Base-by-base conservation (phyloP, 2,888 invertebrate genomes). In the Tetropium fuscum region DNA sequence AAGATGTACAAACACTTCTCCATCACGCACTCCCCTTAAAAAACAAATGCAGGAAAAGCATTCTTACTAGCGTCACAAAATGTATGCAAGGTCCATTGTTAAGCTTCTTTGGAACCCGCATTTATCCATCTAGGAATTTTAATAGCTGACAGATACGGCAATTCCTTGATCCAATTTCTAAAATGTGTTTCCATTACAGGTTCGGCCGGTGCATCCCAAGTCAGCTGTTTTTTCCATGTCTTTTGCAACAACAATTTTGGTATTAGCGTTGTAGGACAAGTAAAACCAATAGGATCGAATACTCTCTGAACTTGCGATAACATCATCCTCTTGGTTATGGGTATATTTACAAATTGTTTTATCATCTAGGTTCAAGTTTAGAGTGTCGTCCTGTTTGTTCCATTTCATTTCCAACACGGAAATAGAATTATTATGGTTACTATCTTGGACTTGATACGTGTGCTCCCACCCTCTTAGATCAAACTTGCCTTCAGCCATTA, bases 211-310 rank as follows among this genome's bases (percentile, higher is more conserved):
- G 32, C 25, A 27, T 51, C 41, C 63, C 60, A 63, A 3, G 32
- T 19, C 11, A 65, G 16, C 19, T 57, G 18, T 38, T 48, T 38
- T 38, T 49, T 38, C 57, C 59, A 61, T 15, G 38, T 13, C 19
- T 32, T 20, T 19, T 64, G 61, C 18, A 66, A 44, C 10, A 66
- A 15, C n/a, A 64, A 20, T 27, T 64, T 64, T 7, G 61, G 64
- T 4, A 41, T 20, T 16, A 64, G 30, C 7, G 54, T 54, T 8
- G 59, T 48, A 4, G 65, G 63, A 19, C 43, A 43, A 11, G 27
- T 27, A 41, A 62, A 54, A 20, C 62, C 58, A 11, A 59, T 55
- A 3, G 51, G 59, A 20, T 58, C 58, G 13, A 61, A 61, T 7
- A 59, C 30, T 11, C 27, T 38, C 4, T 61, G 53, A 2, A 54